A percentile compares a stretch with the other conserved stretches of the same genome.
These are phyloP conservation scores for Pteria penguin DNA, from an alignment of 2,888 invertebrate species.

Conservation along the genomic window DNA sequence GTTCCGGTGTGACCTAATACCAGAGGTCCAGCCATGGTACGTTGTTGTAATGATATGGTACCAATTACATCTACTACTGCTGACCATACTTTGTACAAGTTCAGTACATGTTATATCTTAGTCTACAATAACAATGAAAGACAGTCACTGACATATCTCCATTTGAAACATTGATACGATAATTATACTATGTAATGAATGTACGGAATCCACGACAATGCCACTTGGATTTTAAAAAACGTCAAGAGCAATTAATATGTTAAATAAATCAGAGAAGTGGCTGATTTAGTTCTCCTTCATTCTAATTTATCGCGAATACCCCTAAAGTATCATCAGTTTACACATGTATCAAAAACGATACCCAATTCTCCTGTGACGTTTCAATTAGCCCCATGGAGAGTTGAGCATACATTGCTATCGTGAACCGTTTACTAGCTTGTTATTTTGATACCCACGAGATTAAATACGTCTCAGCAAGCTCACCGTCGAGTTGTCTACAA, in stretches of 20 bases:
- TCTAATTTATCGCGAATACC: not conserved
- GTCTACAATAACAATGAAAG: too few relatives aligned
- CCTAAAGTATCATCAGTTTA: not conserved
- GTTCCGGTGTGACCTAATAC: too few relatives aligned
- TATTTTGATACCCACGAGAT: not conserved
- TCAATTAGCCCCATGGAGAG: not conserved
- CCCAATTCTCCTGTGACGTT: not conserved
- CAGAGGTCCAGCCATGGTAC: too few relatives aligned
- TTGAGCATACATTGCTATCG: not conserved
- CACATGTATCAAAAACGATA: not conserved
- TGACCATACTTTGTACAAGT: too few relatives aligned
- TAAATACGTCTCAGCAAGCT: constrained; percentile 17
- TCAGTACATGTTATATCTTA: too few relatives aligned
- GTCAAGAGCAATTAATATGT: not conserved
- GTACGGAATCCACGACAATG: too few relatives aligned
- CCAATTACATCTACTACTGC: too few relatives aligned
- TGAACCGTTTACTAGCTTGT: not conserved
- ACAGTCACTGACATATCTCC: too few relatives aligned
- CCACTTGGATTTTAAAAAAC: not conserved
- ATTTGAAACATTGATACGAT: too few relatives aligned
- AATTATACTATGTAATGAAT: too few relatives aligned
- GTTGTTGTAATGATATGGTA: too few relatives aligned
- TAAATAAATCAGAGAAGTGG: not conserved
- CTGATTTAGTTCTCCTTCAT: not conserved
- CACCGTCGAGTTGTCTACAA: constrained; percentile 24